Evolutionary conservation across 2,113 vertebrate genomes (phyloP), one percentile per base, ranked within the genome.

Genomic region (Scomber scombrus): DNA sequence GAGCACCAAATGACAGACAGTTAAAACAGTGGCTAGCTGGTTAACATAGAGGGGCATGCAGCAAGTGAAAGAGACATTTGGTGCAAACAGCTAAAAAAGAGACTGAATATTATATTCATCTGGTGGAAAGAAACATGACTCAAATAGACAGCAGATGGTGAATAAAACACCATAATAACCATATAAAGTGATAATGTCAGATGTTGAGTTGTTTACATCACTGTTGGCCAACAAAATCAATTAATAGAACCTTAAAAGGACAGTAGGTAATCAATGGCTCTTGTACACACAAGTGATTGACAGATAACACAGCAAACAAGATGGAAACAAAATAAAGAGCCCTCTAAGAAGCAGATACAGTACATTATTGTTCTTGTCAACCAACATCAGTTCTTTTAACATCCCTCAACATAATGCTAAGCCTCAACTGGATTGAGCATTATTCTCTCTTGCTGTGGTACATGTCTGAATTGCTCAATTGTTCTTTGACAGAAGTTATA

Each of bases 161-260:
- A n/a, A 46, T 29, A n/a, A 70, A 19, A 52, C 46, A 46, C 62
- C 19, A 43, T 47, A 45, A 60, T 12, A 68, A 64, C 46, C 72
- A 75, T 52, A 65, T 26, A 40, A 72, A 52, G 9, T 52, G 71
- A 66, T 70, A 43, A 47, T 74, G 49, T 57, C 55, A 51, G 52
- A 70, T 60, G 40, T 55, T 75, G 61, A 34, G 4, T 34, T 73
- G 64, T 80, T 88, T 72, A 61, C 23, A 65, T 21, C 19, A 56
- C 19, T 11, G 57, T 73, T 76, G 47, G 21, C 11, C 3, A 15
- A 63, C 31, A 58, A 68, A 60, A 74, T 67, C 64, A 21, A 52
- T 78, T 50, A 68, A 26, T 55, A 11, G 26, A 50, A 18, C 14
- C 21, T 19, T 64, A 21, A 71, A 50, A 70, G 23, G 75, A 45